Conservation (phyloP, 1,140 invertebrate genomes). For the Epicauta chinensis region DNA sequence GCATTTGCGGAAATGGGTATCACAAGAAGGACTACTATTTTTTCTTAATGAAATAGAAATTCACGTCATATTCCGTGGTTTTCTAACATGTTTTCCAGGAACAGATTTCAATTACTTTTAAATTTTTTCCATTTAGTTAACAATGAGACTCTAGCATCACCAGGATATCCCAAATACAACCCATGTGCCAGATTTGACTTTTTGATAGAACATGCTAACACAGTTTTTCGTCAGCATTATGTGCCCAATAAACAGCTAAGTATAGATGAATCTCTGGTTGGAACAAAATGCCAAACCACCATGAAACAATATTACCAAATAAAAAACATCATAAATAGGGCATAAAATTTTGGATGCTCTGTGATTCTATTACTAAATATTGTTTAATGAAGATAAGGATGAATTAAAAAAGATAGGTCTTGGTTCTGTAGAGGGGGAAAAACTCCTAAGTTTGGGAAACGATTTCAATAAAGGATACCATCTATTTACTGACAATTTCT, state of each 20-base stretch:
- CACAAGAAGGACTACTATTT: slow-evolving; percentile 25
- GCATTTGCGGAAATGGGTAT: slow-evolving; percentile 29
- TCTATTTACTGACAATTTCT: slow-evolving; percentile 18
- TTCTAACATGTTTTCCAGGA: slow-evolving; percentile 29
- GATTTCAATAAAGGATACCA: slow-evolving; percentile 32
- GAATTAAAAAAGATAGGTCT: slow-evolving; percentile 29
- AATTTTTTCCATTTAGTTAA: slow-evolving; percentile 23
- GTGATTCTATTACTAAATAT: slow-evolving; percentile 28
- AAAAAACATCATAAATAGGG: slow-evolving; percentile 32
- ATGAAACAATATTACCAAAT: slow-evolving; percentile 31
- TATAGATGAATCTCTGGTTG: slow-evolving; percentile 28
- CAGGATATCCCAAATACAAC: slow-evolving; percentile 25
- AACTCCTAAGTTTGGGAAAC: slow-evolving; percentile 29
- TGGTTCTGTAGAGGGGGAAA: slow-evolving; percentile 23
- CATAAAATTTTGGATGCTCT: slow-evolving; percentile 33
- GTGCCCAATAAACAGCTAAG: slow-evolving; percentile 27
- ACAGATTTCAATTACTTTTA: slow-evolving; percentile 31
- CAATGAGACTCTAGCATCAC: slow-evolving; percentile 8
- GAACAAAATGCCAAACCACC: slow-evolving; percentile 21
- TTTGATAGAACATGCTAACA: slow-evolving; percentile 31
- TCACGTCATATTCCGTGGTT: slow-evolving; percentile 34
- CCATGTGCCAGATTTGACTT: slow-evolving; percentile 29
- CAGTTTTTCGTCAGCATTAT: slow-evolving; percentile 28
- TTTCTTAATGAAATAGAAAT: slow-evolving; percentile 27
- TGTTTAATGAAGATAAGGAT: slow-evolving; percentile 21